Conservation (phyloP, 2,888 invertebrate species). For the Agrotis puta region DNA sequence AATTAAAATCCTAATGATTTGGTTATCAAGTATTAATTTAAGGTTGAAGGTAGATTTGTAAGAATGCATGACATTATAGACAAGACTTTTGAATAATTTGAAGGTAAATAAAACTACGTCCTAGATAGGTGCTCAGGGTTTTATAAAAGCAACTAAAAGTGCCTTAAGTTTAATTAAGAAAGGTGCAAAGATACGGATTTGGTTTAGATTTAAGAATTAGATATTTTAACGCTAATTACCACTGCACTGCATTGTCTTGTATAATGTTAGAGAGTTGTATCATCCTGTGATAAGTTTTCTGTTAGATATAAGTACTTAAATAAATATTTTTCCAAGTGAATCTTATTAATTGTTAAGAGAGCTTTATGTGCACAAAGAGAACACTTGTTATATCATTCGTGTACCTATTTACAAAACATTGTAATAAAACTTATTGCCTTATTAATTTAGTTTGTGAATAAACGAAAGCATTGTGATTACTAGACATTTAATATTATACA, state of each 20-base stretch:
- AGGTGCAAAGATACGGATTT: constrained; percentile 46
- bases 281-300: constrained; percentile 62
- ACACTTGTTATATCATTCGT: constrained; percentile 11
- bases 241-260: constrained; percentile 38
- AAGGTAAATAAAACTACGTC: not conserved
- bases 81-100: constrained; percentile 28
- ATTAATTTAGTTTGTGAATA: not conserved
- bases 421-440: not conserved
- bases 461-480: constrained; percentile 4
- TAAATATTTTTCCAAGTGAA: constrained; percentile 57
- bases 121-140: constrained; percentile 10
- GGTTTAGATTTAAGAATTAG: constrained; percentile 44
- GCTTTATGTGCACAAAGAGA: constrained; percentile 32
- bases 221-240: constrained; percentile 41
- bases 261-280: constrained; percentile 36
- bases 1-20: not conserved
- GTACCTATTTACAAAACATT: constrained; percentile 30
- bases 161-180: constrained; percentile 24
- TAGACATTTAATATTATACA: not conserved
- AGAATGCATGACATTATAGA: constrained; percentile 9
- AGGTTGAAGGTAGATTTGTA: constrained; percentile 33
- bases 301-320: constrained; percentile 56
- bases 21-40: constrained; percentile 41
- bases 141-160: constrained; percentile 3
- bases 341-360: constrained; percentile 26